A percentile compares a stretch with the other conserved stretches of the same genome.
Evolutionary conservation across 2,888 invertebrate genomes (phyloP).

Genomic region (Seira sanloemensis): DNA sequence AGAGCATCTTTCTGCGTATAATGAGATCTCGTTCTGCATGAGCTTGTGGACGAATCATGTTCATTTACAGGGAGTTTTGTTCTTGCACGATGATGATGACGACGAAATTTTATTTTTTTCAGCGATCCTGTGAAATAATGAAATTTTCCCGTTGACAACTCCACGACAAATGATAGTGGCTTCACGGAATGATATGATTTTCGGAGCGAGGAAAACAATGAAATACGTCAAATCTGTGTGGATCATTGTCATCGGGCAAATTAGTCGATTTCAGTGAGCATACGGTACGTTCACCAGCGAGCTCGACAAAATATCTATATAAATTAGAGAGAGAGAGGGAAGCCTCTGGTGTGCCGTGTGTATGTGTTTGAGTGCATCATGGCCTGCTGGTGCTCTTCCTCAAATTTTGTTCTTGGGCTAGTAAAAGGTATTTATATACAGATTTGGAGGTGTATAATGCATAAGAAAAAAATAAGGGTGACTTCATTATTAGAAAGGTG

Average conservation of each 20-base stretch:
- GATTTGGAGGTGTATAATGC: not conserved
- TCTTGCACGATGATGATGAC: not conserved
- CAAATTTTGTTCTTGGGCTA: constrained; percentile 6
- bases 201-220: constrained; percentile 61
- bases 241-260: constrained; percentile 55
- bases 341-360: too few relatives aligned
- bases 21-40: too few relatives aligned
- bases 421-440: constrained; percentile 9
- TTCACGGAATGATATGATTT: constrained; percentile 46
- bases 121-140: constrained; percentile 40
- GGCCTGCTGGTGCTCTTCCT: constrained; percentile 6
- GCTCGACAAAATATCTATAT: constrained; percentile 28
- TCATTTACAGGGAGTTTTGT: not conserved
- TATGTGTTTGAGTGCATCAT: too few relatives aligned
- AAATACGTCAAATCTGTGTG: constrained; percentile 52
- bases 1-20: constrained; percentile 8
- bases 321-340: constrained; percentile 49
- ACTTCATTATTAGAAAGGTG: constrained; percentile 67
- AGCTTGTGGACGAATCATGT: too few relatives aligned
- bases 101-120: not conserved
- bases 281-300: constrained; percentile 47
- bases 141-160: constrained; percentile 39
- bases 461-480: constrained; percentile 56
- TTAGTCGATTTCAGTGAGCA: constrained; percentile 66
- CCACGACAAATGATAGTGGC: constrained; percentile 20